phyloP scores from a whole-genome alignment of 2,797 vertebrate species.

The Scyliorhinus canicula region DNA sequence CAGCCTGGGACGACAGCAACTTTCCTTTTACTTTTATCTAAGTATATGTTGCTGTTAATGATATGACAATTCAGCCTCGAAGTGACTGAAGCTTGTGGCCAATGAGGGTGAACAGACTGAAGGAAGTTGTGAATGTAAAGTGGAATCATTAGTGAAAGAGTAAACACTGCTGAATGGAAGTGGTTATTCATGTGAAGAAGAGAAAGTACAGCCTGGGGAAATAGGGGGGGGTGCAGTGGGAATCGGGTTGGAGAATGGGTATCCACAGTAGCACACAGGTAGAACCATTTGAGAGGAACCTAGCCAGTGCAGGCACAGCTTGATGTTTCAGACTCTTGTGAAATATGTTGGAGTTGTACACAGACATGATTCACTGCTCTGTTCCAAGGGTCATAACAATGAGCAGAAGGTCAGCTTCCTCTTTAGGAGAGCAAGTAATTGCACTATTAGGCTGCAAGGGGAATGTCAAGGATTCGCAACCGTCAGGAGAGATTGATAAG shows the following conservation, averaged over 20 bases:
- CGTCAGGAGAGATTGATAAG: slow-evolving; percentile 19
- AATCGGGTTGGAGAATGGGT: too few species aligned
- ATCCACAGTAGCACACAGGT: not conserved
- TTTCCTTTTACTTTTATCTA: too few species aligned
- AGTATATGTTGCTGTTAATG: too few species aligned
- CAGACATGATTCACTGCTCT: not conserved
- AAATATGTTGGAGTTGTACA: not conserved
- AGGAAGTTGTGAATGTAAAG: not conserved
- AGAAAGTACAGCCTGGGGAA: not conserved
- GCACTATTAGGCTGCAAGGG: slow-evolving; percentile 17
- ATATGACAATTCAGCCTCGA: not conserved
- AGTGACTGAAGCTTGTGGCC: not conserved
- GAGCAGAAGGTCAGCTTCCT: slow-evolving; percentile 7
- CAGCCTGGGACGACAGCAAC: too few species aligned
- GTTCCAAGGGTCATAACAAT: not conserved
- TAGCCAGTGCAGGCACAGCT: not conserved
- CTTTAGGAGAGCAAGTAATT: slow-evolving; percentile 12
- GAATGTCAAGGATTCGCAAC: not conserved
- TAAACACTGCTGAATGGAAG: not conserved
- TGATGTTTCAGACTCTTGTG: not conserved
- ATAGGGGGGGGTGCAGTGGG: too few species aligned
- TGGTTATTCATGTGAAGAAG: not conserved
- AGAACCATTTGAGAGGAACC: not conserved
- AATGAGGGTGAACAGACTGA: not conserved
- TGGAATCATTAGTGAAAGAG: not conserved